Conservation (phyloP, 2,888 invertebrate genomes). For the Orchesella flavescens region DNA sequence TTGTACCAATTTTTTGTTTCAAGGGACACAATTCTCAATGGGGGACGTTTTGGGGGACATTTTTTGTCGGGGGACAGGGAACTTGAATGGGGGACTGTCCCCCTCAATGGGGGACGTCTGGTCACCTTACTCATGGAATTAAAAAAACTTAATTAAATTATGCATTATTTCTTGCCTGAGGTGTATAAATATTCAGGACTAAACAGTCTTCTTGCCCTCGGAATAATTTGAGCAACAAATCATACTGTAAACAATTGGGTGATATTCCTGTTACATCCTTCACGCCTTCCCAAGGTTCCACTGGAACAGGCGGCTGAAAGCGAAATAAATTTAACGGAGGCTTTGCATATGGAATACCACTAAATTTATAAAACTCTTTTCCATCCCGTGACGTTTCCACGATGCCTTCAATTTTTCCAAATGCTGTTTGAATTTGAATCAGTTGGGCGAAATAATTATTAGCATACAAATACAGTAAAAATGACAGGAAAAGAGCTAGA, state of each 20-base stretch:
- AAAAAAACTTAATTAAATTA: too few relatives aligned
- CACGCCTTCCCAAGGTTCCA: slow-evolving; percentile 49
- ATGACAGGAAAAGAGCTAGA: too few relatives aligned
- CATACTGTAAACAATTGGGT: slow-evolving; percentile 48
- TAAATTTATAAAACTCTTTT: slow-evolving; percentile 36
- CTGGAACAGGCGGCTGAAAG: slow-evolving; percentile 48
- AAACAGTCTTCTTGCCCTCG: too few relatives aligned
- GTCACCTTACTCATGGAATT: too few relatives aligned
- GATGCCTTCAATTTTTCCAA: slow-evolving; percentile 26
- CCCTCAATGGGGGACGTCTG: too few relatives aligned
- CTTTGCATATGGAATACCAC: slow-evolving; percentile 42
- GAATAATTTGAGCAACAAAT: slow-evolving; percentile 3
- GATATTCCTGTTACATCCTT: slow-evolving; percentile 43
- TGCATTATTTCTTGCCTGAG: background rate
- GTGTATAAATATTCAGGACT: background rate
- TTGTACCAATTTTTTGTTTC: too few relatives aligned
- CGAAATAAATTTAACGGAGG: slow-evolving; percentile 31
- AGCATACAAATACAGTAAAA: slow-evolving; percentile 33
- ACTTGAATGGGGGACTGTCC: too few relatives aligned
- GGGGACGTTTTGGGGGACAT: too few relatives aligned
- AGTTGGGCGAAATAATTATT: slow-evolving; percentile 41
- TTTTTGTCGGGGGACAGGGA: too few relatives aligned
- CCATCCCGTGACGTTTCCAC: slow-evolving; percentile 41
- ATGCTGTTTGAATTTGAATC: slow-evolving; percentile 23
- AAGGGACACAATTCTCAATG: too few relatives aligned